Conservation (phyloP, 2,113 vertebrate genomes). For the Apodemus sylvaticus region DNA sequence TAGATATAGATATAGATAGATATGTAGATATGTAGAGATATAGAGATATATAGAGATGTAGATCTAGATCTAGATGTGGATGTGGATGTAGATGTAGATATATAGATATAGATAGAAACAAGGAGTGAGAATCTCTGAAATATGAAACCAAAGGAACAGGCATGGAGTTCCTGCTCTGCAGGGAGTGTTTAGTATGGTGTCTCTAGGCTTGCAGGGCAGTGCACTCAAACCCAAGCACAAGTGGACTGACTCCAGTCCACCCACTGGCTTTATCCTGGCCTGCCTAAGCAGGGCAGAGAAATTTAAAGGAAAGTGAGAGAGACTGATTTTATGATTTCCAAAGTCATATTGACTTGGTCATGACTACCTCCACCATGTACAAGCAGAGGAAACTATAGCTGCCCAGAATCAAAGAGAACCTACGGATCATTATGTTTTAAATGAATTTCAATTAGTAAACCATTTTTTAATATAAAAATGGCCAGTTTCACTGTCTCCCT, state of each 20-base stretch:
- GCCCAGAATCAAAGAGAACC: not conserved
- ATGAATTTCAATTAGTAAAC: not conserved
- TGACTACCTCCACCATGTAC: not conserved
- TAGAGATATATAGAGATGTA: too few relatives aligned
- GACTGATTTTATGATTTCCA: not conserved
- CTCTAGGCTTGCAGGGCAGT: not conserved
- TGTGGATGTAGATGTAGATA: too few relatives aligned
- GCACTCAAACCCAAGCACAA: not conserved
- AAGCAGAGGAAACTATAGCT: not conserved
- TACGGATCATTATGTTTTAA: not conserved
- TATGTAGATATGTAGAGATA: too few relatives aligned
- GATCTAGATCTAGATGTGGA: too few relatives aligned
- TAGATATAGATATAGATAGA: too few relatives aligned
- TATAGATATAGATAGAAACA: conserved; percentile 35
- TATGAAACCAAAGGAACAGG: conserved; percentile 33
- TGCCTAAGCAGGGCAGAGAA: not conserved
- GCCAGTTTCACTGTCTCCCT: not conserved
- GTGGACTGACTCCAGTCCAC: not conserved
- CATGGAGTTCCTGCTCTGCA: not conserved
- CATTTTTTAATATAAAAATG: not conserved
- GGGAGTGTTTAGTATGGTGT: not conserved
- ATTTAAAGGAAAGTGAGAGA: too few relatives aligned
- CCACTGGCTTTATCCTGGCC: not conserved
- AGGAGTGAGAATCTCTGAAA: conserved; percentile 54
- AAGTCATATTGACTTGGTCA: not conserved